Base-by-base conservation (phyloP, 2,113 vertebrate species). In the Sturnus vulgaris region DNA sequence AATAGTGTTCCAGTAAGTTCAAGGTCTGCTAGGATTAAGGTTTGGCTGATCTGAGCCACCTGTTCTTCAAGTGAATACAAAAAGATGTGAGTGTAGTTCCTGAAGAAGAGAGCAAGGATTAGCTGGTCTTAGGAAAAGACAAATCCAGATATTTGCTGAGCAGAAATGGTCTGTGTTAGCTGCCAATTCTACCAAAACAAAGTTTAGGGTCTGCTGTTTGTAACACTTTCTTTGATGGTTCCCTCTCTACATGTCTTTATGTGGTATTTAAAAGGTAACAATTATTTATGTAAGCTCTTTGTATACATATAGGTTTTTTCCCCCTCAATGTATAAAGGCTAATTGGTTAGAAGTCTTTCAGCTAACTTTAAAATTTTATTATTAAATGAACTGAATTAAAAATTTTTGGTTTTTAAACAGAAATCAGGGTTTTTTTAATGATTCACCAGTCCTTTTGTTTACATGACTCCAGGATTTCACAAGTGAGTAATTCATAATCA, bases 31-130 rank as follows among this genome's bases (percentile, higher is more conserved):
- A 90, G 87, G 95, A 96, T 96, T 97, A 95, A 93, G 59, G 50
- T 87, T 80, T 87, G 73, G 88, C 75, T 95, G 96, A 97, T 93
- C 83, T 92, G 90, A 95, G 94, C 93, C 96, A 96, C 96, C 94
- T 97, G 93, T 92, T 93, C 64, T 77, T 76, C 84, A 91, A 87
- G 24, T 80, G 78, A 95, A 87, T 50, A 57, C 76, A 94, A 82
- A 88, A 90, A 94, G 91, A 94, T 87, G 63, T 80, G 79, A 90
- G 40, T 49, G n/a, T 14, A 68, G 56, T 53, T 75, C 72, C 86
- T 68, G 70, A 91, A 91, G 86, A 96, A 70, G 86, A 92, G 68
- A 73, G 66, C 42, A 39, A 16, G 84, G 94, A 93, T 96, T 95
- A 95, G 60, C 23, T 72, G 59, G 79, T 80, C 42, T 88, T 80